Base-by-base conservation (phyloP, 2,797 vertebrate species). In the Telmatherina bonti region DNA sequence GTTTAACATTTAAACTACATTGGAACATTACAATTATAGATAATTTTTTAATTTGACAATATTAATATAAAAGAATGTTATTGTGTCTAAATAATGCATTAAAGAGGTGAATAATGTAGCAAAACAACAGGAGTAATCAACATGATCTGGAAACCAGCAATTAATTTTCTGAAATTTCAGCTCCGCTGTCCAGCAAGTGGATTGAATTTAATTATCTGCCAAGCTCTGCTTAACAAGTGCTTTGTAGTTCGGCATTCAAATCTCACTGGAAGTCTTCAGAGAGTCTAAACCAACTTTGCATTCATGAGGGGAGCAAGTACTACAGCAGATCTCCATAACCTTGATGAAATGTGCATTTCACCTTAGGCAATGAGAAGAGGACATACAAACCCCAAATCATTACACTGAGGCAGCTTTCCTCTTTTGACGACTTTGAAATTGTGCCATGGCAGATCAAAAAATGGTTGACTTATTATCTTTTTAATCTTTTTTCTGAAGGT, bases 341-440 rank as follows among this genome's bases (percentile, higher is more conserved):
- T 94, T 94, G 91, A 93, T 93, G 89, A 94, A 93, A 93, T 92
- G 91, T 93, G 89, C 81, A 93, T 93, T 93, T 91, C 85, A 94
- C 93, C 93, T 86, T 66, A 92, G 91, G 93, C 91, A 89, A 92
- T 72, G 79, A 91, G 81, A 74, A 72, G 77, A 84, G 84, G 89
- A 91, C 88, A 92, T 88, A 88, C 88, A 90, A 88, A 70, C 59
- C 75, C 63, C 7, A 60, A 86, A 84, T 87, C 78, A 78, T 87
- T 87, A 83, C 89, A 88, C 84, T 90, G 71, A 82, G 89, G 90
- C 81, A 66, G 72, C 77, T 87, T 58, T 87, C 77, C 71, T 66
- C 78, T 79, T 84, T 78, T 83, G 84, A 87, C 83, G 91, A 74
- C 76, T 87, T 83, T 93, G 82, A 94, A 93, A 73, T 85, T 79